These are phyloP conservation scores for Xanthia togata DNA, from an alignment of 2,888 invertebrate species.

Conservation along the genomic window DNA sequence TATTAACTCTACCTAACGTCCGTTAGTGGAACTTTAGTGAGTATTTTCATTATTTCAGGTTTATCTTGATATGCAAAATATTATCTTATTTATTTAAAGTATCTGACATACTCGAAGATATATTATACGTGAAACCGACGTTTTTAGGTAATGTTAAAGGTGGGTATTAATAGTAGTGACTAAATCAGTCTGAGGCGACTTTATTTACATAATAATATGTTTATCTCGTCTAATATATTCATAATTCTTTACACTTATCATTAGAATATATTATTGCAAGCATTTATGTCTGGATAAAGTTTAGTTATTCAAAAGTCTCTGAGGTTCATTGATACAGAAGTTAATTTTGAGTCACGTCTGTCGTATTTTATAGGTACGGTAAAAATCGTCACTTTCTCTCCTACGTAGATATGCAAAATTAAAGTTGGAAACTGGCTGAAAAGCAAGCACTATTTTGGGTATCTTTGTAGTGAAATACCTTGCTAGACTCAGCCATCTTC, in stretches of 20 bases:
- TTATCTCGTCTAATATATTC: slow-evolving; percentile 25
- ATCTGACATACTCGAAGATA: slow-evolving; percentile 20
- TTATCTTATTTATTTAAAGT: slow-evolving; percentile 43
- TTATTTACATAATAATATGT: slow-evolving; percentile 18
- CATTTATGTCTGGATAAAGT: slow-evolving; percentile 5
- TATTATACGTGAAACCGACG: slow-evolving; percentile 18
- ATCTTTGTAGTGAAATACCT: not conserved
- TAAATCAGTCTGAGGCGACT: slow-evolving; percentile 34
- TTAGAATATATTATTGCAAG: not conserved
- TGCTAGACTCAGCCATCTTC: not conserved
- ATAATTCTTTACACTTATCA: slow-evolving; percentile 25
- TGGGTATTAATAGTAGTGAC: slow-evolving; percentile 33
- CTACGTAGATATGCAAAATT: slow-evolving; percentile 5
- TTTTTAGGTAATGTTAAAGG: slow-evolving; percentile 9
- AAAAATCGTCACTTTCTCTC: not conserved
- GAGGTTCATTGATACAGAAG: slow-evolving; percentile 32
- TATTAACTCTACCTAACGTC: slow-evolving; percentile 1
- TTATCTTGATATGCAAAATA: slow-evolving; percentile 34
- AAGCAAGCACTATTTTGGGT: not conserved
- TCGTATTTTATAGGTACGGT: slow-evolving; percentile 11
- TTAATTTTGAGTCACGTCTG: slow-evolving; percentile 13
- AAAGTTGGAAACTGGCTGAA: slow-evolving; percentile 3
- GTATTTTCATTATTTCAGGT: slow-evolving; percentile 10
- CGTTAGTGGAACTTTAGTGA: not conserved
- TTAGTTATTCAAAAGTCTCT: slow-evolving; percentile 45